Percentiles rank a stretch among this genome's conserved stretches.
These are phyloP conservation scores for Drosophila nikananu DNA, from an alignment of 1,140 invertebrate species.

Conservation along the genomic window DNA sequence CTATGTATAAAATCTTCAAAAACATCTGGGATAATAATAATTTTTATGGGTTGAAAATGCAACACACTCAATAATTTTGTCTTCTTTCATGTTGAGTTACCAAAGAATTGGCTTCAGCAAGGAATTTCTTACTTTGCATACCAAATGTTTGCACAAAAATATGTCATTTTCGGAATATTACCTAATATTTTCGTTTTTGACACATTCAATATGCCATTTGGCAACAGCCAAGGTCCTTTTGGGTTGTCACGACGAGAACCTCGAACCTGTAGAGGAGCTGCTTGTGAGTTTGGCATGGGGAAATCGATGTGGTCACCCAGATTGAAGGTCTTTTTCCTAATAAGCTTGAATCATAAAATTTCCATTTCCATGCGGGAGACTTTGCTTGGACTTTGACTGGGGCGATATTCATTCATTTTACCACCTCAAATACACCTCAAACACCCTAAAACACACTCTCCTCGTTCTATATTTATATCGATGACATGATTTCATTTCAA, in stretches of 20 bases:
- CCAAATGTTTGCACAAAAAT: not conserved
- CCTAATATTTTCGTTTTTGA: conserved; percentile 28
- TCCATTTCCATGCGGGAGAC: conserved; percentile 34
- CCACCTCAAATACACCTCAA: conserved; percentile 10
- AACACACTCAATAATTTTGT: not conserved
- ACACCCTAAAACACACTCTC: conserved; percentile 17
- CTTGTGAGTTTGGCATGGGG: conserved; percentile 20
- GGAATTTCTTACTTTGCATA: conserved; percentile 10
- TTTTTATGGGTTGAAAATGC: not conserved
- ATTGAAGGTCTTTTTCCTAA: conserved; percentile 40
- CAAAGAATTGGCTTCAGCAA: conserved; percentile 18
- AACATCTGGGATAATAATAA: not conserved
- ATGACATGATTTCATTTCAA: conserved; percentile 71
- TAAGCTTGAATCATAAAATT: conserved; percentile 36
- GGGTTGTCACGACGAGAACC: conserved; percentile 15
- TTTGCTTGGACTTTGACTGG: conserved; percentile 13
- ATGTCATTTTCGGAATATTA: conserved; percentile 14
- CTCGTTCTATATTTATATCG: conserved; percentile 63
- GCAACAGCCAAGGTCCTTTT: conserved; percentile 35
- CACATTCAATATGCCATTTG: conserved; percentile 39
- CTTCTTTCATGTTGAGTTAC: not conserved
- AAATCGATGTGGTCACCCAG: conserved; percentile 49
- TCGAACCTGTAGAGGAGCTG: conserved; percentile 46
- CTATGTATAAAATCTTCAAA: not conserved
- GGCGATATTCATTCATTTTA: not conserved